A percentile compares a stretch with the other conserved stretches of the same genome.
These are phyloP conservation scores for Botrylloides violaceus DNA, from an alignment of 23 tunicate genomes.

Conservation along the genomic window DNA sequence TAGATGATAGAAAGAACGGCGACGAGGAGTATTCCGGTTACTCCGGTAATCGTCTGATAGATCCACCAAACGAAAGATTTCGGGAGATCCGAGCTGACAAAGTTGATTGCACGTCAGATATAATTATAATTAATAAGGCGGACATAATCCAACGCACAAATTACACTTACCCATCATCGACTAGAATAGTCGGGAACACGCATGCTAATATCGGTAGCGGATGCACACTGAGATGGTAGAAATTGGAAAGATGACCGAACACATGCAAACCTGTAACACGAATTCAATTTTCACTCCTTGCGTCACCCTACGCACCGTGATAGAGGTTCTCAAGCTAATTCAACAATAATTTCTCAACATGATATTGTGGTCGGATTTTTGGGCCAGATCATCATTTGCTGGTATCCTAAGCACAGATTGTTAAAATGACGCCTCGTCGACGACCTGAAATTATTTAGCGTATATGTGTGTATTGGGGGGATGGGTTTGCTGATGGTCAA, in stretches of 20 bases:
- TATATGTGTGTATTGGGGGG: too few relatives aligned
- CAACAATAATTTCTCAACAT: too few relatives aligned
- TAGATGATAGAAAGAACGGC: constrained; percentile 69
- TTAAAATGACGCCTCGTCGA: too few relatives aligned
- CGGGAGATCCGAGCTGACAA: constrained; percentile 86
- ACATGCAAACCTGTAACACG: constrained; percentile 55
- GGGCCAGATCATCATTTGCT: too few relatives aligned
- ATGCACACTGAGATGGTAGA: constrained; percentile 73
- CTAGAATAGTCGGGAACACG: constrained; percentile 61
- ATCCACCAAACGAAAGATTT: constrained; percentile 61
- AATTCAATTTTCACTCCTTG: too few relatives aligned
- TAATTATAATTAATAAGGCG: not conserved
- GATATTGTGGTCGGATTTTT: too few relatives aligned
- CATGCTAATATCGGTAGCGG: constrained; percentile 86
- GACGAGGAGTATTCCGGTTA: constrained; percentile 83
- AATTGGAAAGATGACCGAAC: constrained; percentile 75
- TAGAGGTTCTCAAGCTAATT: too few relatives aligned
- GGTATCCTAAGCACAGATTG: too few relatives aligned
- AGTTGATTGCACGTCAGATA: too few relatives aligned
- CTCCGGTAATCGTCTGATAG: constrained; percentile 63
- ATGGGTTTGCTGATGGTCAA: too few relatives aligned
- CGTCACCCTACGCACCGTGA: too few relatives aligned
- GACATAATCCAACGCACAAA: not conserved
- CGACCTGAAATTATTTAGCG: too few relatives aligned
- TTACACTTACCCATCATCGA: constrained; percentile 74